Evolutionary conservation across 2,113 vertebrate genomes (phyloP), one percentile per base, ranked within the genome.

Genomic region (Zingel zingel): DNA sequence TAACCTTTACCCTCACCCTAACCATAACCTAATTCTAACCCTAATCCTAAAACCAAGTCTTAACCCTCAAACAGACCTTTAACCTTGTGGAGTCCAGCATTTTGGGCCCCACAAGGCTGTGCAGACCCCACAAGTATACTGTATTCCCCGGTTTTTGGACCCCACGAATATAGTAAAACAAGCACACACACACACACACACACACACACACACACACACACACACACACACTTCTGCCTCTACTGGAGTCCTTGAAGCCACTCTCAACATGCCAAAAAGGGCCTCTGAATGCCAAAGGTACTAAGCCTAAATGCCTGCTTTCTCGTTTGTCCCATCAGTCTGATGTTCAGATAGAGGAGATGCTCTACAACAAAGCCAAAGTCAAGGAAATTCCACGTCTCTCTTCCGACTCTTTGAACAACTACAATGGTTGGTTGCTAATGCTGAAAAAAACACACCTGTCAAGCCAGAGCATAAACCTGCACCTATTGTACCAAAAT

Each of bases 261-360:
- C 75, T 81, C 62, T 86, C 70, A 74, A 69, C 77, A 74, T 69
- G 88, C 83, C 85, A 90, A 85, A 61, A 54, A 65, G 47, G 70
- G 65, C 47, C 58, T n/a, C 16, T 30, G n/a, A 67, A 50, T 73
- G 68, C 85, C 85, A 83, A 57, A 77, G 78, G 59, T 19, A 54
- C 76, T 81, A 36, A 67, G 72, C 48, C 74, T 71, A 66, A 86
- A 88, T 83, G 68, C 74, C 74, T 76, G 82, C 62, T 81, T 88
- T 80, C 70, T 91, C 92, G 91, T 88, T 93, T 89, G 89, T 87
- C 85, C 93, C 92, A 92, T 93, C 92, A 91, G 89, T 77, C 82
- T 70, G 68, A 83, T 77, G 87, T 77, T 81, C 80, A 79, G 76
- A 85, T 12, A 27, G 66, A 83, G 69, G 86, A 6, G 54, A 86